Conservation (phyloP, 2,797 vertebrate species). For the Micropoecilia bifurca region DNA sequence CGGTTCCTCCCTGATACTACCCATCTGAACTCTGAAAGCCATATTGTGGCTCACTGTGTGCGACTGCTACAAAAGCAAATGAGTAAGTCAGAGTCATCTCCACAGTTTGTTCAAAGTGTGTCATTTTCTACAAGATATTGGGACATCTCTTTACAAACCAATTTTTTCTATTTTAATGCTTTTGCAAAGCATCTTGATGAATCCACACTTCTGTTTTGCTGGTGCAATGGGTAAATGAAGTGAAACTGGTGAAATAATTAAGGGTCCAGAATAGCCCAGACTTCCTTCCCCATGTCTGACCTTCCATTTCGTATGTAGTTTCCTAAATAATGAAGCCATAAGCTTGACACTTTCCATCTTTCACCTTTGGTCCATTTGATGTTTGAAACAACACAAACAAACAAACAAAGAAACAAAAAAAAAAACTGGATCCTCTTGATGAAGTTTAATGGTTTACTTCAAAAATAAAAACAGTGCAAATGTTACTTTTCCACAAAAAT, state of each 20-base stretch:
- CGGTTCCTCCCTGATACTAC: neutral
- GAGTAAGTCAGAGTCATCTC: neutral
- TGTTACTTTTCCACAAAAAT: too few species aligned
- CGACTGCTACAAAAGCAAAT: neutral
- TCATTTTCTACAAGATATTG: neutral
- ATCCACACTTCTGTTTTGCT: neutral
- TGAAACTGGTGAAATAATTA: neutral
- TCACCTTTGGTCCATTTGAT: too few species aligned
- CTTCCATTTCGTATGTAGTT: neutral
- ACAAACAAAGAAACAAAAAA: too few species aligned
- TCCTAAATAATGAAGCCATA: too few species aligned
- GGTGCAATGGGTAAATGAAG: neutral
- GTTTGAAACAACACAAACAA: too few species aligned
- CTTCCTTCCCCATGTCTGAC: neutral
- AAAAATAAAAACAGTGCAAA: too few species aligned
- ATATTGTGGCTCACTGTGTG: neutral
- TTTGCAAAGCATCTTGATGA: neutral
- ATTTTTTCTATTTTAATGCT: neutral
- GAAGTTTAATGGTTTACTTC: too few species aligned
- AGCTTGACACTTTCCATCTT: too few species aligned
- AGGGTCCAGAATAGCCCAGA: neutral
- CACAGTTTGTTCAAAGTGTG: neutral
- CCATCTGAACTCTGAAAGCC: neutral
- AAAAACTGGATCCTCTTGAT: too few species aligned
- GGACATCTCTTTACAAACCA: neutral